These are phyloP conservation scores for Flexamia atlantica DNA, from an alignment of 2,888 invertebrate species.

Conservation along the genomic window DNA sequence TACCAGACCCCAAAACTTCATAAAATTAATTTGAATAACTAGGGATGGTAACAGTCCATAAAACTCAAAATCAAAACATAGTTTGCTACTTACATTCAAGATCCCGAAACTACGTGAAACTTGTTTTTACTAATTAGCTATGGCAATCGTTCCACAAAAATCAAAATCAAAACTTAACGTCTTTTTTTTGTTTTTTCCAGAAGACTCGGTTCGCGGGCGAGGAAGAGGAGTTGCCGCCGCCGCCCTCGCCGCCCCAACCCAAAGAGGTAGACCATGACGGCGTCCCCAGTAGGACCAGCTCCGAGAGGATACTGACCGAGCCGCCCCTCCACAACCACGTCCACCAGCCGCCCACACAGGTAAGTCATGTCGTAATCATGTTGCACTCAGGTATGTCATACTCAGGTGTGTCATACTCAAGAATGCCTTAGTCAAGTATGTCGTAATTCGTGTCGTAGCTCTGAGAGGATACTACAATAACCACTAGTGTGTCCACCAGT, in stretches of 20 bases:
- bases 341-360: slow-evolving; percentile 57
- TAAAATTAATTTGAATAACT: too few species aligned
- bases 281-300: slow-evolving; percentile 72
- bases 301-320: slow-evolving; percentile 63
- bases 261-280: slow-evolving; percentile 73
- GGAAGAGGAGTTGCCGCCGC: slow-evolving; percentile 77
- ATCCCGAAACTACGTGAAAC: too few species aligned
- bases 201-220: slow-evolving; percentile 76
- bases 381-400: neutral
- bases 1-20: too few species aligned
- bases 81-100: neutral
- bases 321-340: slow-evolving; percentile 44
- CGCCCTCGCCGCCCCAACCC: slow-evolving; percentile 76
- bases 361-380: slow-evolving; percentile 2
- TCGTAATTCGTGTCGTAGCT: neutral
- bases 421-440: neutral
- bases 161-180: too few species aligned
- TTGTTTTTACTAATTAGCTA: too few species aligned
- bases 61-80: too few species aligned
- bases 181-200: slow-evolving; percentile 74
- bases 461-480: neutral
- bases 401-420: neutral
- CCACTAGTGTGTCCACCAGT: neutral
- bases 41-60: too few species aligned
- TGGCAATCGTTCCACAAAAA: too few species aligned